Evolutionary conservation across 1,140 invertebrate genomes (phyloP), one percentile per base, ranked within the genome.

Genomic region (Cyclargus thomasi): DNA sequence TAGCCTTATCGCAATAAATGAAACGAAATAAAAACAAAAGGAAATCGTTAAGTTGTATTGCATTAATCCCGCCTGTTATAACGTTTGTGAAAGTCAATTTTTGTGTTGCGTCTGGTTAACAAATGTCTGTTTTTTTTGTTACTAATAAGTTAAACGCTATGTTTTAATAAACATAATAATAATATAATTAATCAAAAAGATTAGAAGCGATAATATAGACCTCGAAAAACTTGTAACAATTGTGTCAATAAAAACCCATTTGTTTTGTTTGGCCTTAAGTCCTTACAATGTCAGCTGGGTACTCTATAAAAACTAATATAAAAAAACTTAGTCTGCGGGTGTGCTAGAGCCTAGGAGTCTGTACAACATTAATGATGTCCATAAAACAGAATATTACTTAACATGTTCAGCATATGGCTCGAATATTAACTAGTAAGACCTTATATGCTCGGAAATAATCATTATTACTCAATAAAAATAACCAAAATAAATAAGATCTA

Each of bases 1-100:
- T 59, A 16, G 23, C 17, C 55, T 72, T 70, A 76, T 72, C 63
- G 47, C 66, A 67, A 47, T 47, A 47, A 29, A 67, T 53, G 53
- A 22, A 62, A 66, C 67, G n/a, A 73, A 53, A 67, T 63, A 65
- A 63, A 35, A 59, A 59, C 18, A 59, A 59, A 21, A 59, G 55
- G 55, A 59, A 59, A 20, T 20, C 55, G 53, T 20, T 59, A 59
- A 7, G 18, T 59, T 55, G 53, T 55, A 55, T 1, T 20, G 18
- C 55, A 59, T 59, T 21, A 59, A 59, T 59, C 55, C 55, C 39
- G 39, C 39, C 39, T 59, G 55, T 20, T 59, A 29, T 3, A 47
- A 16, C 39, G 39, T 47, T 59, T 59, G 55, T 59, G 18, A 21
- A 59, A 59, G 20, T 59, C 18, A 20, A 20, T 20, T 20, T 10